phyloP scores from a whole-genome alignment of 2,888 invertebrate species.

The Ormyrus rosae region DNA sequence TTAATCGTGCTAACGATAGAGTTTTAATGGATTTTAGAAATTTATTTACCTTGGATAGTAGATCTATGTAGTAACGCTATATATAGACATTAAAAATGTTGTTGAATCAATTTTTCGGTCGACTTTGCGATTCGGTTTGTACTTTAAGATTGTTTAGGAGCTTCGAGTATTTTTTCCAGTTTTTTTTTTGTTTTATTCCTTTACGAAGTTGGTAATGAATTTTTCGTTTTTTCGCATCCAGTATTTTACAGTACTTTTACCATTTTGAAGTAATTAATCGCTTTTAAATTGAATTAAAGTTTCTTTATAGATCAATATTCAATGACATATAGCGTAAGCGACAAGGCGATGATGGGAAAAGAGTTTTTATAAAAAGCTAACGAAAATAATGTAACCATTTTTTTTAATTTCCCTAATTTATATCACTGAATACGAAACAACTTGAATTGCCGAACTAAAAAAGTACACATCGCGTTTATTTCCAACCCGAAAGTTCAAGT shows the following conservation, averaged over 20 bases:
- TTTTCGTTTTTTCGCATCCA: no score
- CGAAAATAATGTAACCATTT: not conserved
- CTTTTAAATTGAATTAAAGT: no score
- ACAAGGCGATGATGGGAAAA: constrained; percentile 38
- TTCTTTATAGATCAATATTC: constrained; percentile 15
- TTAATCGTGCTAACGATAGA: constrained; percentile 23
- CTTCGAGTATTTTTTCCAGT: no score
- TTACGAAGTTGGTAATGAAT: no score
- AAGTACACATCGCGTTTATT: not conserved
- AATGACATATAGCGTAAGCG: constrained; percentile 38
- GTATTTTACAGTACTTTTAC: no score
- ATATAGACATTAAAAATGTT: constrained; percentile 16
- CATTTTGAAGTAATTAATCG: no score
- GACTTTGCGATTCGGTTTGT: not conserved
- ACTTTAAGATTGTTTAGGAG: no score
- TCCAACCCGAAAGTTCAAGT: not conserved
- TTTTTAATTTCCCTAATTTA: not conserved
- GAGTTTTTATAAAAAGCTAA: constrained; percentile 32
- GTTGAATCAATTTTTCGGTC: constrained; percentile 10
- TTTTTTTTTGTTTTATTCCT: no score
- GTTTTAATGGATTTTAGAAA: constrained; percentile 21
- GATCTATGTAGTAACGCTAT: constrained; percentile 27
- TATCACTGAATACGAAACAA: not conserved
- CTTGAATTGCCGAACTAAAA: no score
- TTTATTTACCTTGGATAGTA: constrained; percentile 40